A percentile compares a stretch with the other conserved stretches of the same genome.
phyloP scores from a whole-genome alignment of 1,140 invertebrate species.

The Tetragnatha versicolor region DNA sequence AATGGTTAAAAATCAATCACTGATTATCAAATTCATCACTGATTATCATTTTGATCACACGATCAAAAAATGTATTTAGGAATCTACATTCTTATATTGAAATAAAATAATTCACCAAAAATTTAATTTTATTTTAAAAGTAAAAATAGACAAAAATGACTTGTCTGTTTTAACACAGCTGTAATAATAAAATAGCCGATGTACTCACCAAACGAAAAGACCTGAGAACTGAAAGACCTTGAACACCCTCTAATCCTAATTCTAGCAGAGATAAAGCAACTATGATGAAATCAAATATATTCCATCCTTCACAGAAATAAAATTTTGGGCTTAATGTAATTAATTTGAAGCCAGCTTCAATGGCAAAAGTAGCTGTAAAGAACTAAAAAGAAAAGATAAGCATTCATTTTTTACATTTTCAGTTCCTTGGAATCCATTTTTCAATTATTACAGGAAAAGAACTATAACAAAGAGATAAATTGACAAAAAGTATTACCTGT shows the following conservation, averaged over 20 bases:
- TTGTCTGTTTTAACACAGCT: too few species aligned
- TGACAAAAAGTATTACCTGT: not conserved
- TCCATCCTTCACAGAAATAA: conserved; percentile 99
- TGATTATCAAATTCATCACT: too few species aligned
- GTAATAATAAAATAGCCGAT: not conserved
- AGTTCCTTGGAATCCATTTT: conserved; percentile 13
- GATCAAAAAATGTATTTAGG: too few species aligned
- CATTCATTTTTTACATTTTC: conserved; percentile 39
- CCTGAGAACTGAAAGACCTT: conserved; percentile 94
- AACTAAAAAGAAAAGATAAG: conserved; percentile 72
- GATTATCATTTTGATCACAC: too few species aligned
- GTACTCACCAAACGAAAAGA: conserved; percentile 96
- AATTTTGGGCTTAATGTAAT: conserved; percentile 95
- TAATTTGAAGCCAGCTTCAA: conserved; percentile 93
- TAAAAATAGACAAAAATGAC: too few species aligned
- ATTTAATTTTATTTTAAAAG: too few species aligned
- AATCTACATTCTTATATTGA: too few species aligned
- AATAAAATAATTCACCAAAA: too few species aligned
- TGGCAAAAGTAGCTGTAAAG: conserved; percentile 96
- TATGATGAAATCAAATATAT: conserved; percentile 98
- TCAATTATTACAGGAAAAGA: not conserved
- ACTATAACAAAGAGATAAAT: not conserved
- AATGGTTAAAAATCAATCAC: too few species aligned
- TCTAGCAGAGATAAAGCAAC: conserved; percentile 93
- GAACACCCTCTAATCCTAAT: conserved; percentile 86